Evolutionary conservation across 2,888 invertebrate genomes (phyloP).

Genomic region (Athalia rosae): DNA sequence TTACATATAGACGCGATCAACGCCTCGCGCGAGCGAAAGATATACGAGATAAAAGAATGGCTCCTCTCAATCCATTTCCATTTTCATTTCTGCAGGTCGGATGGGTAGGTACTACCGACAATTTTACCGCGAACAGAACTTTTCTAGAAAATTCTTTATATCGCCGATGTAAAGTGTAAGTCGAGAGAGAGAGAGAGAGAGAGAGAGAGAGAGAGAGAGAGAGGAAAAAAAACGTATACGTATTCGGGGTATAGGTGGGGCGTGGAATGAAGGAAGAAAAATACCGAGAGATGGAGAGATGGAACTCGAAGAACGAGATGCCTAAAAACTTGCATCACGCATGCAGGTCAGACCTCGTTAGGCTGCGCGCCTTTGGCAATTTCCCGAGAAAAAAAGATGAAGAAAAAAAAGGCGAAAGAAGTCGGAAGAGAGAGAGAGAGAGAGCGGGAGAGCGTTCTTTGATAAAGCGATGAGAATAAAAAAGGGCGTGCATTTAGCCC

Average conservation of each 20-base stretch:
- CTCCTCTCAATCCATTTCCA: slow-evolving; percentile 30
- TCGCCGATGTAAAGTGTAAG: no score
- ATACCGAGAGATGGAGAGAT: not conserved
- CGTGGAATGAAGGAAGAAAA: slow-evolving; percentile 12
- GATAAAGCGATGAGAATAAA: slow-evolving; percentile 57
- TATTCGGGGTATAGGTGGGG: not conserved
- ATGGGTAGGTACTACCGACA: no score
- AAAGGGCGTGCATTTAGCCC: slow-evolving; percentile 50
- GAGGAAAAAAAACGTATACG: not conserved
- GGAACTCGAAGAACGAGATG: not conserved
- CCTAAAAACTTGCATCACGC: slow-evolving; percentile 51
- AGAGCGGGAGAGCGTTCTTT: slow-evolving; percentile 52
- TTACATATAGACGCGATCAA: slow-evolving; percentile 37
- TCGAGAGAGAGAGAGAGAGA: not conserved
- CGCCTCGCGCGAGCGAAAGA: slow-evolving; percentile 2
- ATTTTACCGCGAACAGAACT: no score
- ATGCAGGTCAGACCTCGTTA: slow-evolving; percentile 59
- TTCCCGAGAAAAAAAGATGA: slow-evolving; percentile 50
- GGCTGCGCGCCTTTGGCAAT: slow-evolving; percentile 56
- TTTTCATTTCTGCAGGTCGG: not conserved
- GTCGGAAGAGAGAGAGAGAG: slow-evolving; percentile 23
- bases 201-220: not conserved
- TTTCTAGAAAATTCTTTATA: no score
- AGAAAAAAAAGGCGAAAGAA: not conserved
- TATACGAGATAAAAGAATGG: slow-evolving; percentile 25